A percentile compares a stretch with the other conserved stretches of the same genome.
These are phyloP conservation scores for Bactericera cockerelli DNA, from an alignment of 1,140 invertebrate species.

Conservation along the genomic window DNA sequence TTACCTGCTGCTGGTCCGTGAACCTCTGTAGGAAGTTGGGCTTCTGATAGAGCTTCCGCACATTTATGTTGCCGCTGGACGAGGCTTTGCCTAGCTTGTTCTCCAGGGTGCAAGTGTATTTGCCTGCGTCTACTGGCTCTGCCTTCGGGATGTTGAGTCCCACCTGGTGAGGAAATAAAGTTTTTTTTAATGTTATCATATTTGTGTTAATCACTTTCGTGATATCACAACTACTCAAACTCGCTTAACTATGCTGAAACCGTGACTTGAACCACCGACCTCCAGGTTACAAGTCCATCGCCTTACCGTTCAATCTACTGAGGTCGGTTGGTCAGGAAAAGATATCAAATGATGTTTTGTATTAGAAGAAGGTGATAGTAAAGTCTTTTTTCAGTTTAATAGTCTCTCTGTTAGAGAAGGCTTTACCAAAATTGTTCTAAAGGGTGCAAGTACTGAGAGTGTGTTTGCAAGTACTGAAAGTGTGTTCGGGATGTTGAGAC, in stretches of 20 bases:
- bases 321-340: too few species aligned
- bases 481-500: slow-evolving; percentile 55
- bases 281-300: too few species aligned
- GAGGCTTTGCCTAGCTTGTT: slow-evolving; percentile 58
- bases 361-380: too few species aligned
- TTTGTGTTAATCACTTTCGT: too few species aligned
- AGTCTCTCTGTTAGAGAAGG: too few species aligned
- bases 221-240: too few species aligned
- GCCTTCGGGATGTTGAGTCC: slow-evolving; percentile 58
- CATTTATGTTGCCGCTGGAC: slow-evolving; percentile 47
- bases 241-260: too few species aligned
- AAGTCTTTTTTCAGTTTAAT: too few species aligned
- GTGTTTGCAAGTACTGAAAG: slow-evolving; percentile 55
- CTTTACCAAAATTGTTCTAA: slow-evolving; percentile 56
- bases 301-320: too few species aligned
- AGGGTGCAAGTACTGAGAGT: slow-evolving; percentile 51
- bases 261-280: too few species aligned
- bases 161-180: slow-evolving; percentile 33
- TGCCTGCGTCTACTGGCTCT: slow-evolving; percentile 53
- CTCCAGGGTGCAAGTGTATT: slow-evolving; percentile 52
- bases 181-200: too few species aligned
- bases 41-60: slow-evolving; percentile 61
- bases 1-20: slow-evolving; percentile 64
- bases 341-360: too few species aligned
- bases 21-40: slow-evolving; percentile 71